Evolutionary conservation across 2,113 vertebrate species (phyloP).

Genomic region (Daphoenositta chrysoptera): DNA sequence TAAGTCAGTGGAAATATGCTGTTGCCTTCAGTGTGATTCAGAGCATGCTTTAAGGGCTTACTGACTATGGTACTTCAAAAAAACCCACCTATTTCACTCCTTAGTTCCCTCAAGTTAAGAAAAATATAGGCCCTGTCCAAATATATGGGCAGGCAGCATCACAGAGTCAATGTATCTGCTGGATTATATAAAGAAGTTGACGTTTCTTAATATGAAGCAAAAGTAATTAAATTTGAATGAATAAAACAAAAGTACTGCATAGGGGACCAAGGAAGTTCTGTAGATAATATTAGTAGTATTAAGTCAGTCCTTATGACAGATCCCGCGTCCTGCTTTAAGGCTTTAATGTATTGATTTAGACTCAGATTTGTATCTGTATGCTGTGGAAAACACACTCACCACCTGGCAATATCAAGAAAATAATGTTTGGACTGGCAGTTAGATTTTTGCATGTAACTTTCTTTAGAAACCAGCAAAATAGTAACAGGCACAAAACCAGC

Average conservation of each 20-base stretch:
- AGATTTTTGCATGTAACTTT: not conserved
- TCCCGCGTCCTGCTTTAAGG: not conserved
- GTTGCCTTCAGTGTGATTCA: not conserved
- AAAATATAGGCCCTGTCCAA: not conserved
- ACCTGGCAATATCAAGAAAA: not conserved
- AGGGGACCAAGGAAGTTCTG: not conserved
- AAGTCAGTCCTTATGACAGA: not conserved
- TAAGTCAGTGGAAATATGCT: not conserved
- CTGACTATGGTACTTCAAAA: not conserved
- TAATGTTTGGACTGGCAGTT: not conserved
- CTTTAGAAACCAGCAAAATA: slow-evolving; percentile 22
- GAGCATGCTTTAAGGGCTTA: not conserved
- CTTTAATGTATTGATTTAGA: not conserved
- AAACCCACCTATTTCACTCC: not conserved
- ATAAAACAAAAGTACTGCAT: not conserved
- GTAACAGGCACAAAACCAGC: not conserved
- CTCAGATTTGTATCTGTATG: not conserved
- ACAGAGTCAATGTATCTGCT: not conserved
- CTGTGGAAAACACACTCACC: not conserved
- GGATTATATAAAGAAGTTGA: not conserved
- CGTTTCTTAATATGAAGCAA: not conserved
- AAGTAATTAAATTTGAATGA: not conserved
- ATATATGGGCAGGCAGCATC: not conserved
- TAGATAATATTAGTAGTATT: not conserved
- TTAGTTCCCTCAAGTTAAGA: not conserved